Conservation (phyloP, 2,113 vertebrate species). For the Harpagus bidentatus region DNA sequence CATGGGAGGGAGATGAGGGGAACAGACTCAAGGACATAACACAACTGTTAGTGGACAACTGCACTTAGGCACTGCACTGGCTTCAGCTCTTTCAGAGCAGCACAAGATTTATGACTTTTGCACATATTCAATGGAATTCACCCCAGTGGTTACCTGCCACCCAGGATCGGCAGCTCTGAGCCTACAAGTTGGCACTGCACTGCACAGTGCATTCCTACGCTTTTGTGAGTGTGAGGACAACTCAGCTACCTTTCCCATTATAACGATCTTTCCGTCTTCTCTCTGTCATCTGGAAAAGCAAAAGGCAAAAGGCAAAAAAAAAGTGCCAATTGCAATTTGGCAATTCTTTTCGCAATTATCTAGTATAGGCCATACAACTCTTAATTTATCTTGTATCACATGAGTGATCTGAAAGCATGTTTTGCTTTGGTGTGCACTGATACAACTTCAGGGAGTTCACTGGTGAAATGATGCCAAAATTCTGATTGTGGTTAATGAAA, state of each 20-base stretch:
- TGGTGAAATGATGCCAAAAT: background rate
- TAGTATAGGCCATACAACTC: background rate
- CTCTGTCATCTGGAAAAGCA: background rate
- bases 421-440: background rate
- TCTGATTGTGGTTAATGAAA: background rate
- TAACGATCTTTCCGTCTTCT: background rate
- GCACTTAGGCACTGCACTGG: background rate
- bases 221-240: background rate
- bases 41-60: background rate
- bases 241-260: background rate
- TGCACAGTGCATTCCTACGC: accelerated
- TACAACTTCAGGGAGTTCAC: background rate
- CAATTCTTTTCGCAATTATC: background rate
- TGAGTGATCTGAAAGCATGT: background rate
- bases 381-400: background rate
- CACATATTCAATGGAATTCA: background rate
- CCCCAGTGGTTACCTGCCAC: background rate
- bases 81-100: background rate
- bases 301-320: background rate
- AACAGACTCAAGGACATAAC: background rate
- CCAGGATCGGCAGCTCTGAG: background rate
- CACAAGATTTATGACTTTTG: background rate
- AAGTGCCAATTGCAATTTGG: background rate
- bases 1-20: accelerated
- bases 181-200: background rate